Percentiles rank a stretch among this genome's conserved stretches.
Conservation (phyloP, 2,113 vertebrate genomes). For the Scomber colias region DNA sequence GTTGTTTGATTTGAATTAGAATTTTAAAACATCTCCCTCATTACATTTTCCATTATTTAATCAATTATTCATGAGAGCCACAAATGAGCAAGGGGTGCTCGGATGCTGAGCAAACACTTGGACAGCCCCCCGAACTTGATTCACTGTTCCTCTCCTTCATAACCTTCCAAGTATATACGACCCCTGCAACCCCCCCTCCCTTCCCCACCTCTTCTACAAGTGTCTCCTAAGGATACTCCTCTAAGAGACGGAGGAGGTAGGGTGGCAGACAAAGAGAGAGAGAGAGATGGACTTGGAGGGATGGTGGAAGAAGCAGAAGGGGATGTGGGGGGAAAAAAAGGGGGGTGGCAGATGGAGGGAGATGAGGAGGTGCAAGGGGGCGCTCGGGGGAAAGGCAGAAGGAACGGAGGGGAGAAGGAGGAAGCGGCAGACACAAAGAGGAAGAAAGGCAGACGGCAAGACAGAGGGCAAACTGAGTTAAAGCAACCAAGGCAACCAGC, state of each 20-base stretch:
- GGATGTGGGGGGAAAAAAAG: constrained; percentile 33
- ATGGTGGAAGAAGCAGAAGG: constrained; percentile 73
- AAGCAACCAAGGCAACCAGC: constrained; percentile 68
- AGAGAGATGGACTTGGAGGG: constrained; percentile 41
- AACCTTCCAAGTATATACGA: constrained; percentile 53
- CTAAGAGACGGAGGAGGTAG: constrained; percentile 37
- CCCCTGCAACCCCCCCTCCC: no score
- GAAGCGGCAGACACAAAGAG: constrained; percentile 49
- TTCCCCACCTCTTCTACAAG: constrained; percentile 49
- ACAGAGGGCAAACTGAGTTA: constrained; percentile 64
- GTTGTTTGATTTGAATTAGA: constrained; percentile 86
- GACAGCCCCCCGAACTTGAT: constrained; percentile 66
- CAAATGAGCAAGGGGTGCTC: constrained; percentile 69
- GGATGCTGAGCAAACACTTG: constrained; percentile 77
- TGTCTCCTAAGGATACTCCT: constrained; percentile 79
- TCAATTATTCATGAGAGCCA: constrained; percentile 85
- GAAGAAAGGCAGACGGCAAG: constrained; percentile 63
- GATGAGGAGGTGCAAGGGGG: constrained; percentile 66
- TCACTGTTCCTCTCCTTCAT: constrained; percentile 66
- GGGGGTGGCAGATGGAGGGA: constrained; percentile 79
- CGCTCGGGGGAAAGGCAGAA: constrained; percentile 65
- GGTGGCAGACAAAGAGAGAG: constrained; percentile 48
- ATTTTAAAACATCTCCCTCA: constrained; percentile 85
- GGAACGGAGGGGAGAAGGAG: constrained; percentile 47
- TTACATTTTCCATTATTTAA: constrained; percentile 86